A percentile compares a stretch with the other conserved stretches of the same genome.
These are phyloP conservation scores for Hoplodrina ambigua DNA, from an alignment of 2,888 invertebrate species.

Conservation along the genomic window DNA sequence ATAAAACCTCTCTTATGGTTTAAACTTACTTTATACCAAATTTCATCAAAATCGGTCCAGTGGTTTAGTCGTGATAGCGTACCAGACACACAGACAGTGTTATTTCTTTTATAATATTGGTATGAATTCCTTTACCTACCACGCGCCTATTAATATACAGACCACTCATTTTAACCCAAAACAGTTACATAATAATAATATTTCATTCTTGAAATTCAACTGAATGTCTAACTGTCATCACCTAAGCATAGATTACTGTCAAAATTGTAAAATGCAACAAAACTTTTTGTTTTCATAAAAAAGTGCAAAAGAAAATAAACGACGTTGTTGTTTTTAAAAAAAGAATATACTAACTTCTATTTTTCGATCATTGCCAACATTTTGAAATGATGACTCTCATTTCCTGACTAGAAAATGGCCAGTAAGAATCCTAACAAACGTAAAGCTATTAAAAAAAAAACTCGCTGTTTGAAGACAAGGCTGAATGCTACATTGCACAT, in stretches of 20 bases:
- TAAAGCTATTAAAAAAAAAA: constrained; percentile 41
- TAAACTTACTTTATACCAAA: too few species aligned
- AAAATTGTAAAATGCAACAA: constrained; percentile 22
- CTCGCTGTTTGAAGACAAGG: constrained; percentile 12
- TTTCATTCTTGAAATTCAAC: constrained; percentile 12
- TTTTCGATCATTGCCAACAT: constrained; percentile 37
- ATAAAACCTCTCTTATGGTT: too few species aligned
- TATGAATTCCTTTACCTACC: too few species aligned
- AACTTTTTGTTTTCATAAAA: constrained; percentile 14
- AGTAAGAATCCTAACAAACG: constrained; percentile 10
- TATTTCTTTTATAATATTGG: too few species aligned
- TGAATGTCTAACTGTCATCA: constrained; percentile 35
- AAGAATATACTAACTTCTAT: background rate
- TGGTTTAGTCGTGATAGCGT: too few species aligned
- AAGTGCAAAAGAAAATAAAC: constrained; percentile 10
- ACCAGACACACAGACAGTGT: too few species aligned
- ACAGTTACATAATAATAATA: background rate
- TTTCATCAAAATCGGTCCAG: too few species aligned
- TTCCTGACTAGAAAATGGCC: constrained; percentile 40
- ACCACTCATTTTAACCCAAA: too few species aligned
- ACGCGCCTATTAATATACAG: too few species aligned
- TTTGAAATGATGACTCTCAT: constrained; percentile 38
- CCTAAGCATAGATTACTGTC: constrained; percentile 35
- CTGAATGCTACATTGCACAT: constrained; percentile 27
- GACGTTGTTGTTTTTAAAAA: constrained; percentile 11